A percentile compares a stretch with the other conserved stretches of the same genome.
phyloP scores from a whole-genome alignment of 2,888 invertebrate species.

The Thera britannica region DNA sequence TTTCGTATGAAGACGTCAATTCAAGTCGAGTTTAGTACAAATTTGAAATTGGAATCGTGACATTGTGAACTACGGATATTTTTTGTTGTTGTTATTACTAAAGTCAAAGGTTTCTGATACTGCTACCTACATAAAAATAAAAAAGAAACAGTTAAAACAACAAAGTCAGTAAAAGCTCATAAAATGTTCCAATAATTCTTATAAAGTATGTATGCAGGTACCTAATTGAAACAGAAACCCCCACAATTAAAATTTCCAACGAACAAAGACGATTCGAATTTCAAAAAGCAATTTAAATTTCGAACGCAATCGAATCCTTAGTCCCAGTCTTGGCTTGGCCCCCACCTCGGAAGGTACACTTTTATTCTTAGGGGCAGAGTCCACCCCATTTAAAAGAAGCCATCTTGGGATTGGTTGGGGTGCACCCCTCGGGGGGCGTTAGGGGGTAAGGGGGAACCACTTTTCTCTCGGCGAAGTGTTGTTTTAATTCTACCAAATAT shows the following conservation, averaged over 20 bases:
- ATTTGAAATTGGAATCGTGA: constrained; percentile 8
- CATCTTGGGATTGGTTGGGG: constrained; percentile 78
- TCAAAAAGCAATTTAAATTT: constrained; percentile 73
- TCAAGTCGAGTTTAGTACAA: constrained; percentile 12
- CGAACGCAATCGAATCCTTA: constrained; percentile 71
- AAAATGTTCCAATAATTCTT: background rate
- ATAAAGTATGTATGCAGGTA: background rate
- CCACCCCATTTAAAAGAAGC: constrained; percentile 84
- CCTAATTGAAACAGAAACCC: constrained; percentile 24
- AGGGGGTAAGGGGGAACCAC: constrained; percentile 67
- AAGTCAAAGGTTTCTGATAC: background rate
- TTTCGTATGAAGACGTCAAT: constrained; percentile 25
- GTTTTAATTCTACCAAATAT: constrained; percentile 84
- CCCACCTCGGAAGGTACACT: constrained; percentile 80
- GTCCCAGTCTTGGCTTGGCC: constrained; percentile 56
- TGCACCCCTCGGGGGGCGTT: constrained; percentile 54
- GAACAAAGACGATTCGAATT: constrained; percentile 62
- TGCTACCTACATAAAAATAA: background rate
- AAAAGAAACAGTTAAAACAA: background rate
- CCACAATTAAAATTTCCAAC: constrained; percentile 46
- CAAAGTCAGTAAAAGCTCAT: background rate
- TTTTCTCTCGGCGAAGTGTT: constrained; percentile 81
- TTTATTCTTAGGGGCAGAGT: constrained; percentile 83
- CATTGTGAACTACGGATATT: background rate
- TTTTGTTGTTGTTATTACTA: background rate